Base-by-base conservation (phyloP, 2,113 vertebrate genomes). In the Festucalex cinctus region DNA sequence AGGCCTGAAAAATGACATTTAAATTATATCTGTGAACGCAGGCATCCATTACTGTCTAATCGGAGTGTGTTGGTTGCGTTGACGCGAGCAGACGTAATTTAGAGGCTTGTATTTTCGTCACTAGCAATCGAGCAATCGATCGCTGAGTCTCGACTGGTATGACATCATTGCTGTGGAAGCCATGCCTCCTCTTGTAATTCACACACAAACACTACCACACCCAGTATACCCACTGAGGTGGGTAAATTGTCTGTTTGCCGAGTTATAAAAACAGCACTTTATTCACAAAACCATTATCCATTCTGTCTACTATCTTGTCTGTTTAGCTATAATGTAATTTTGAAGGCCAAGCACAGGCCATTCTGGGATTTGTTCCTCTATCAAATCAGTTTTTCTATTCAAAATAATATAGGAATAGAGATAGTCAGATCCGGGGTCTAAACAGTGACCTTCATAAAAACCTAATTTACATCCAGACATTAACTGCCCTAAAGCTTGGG, bases 1-100 rank as follows among this genome's bases (percentile, higher is more conserved):
- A 60, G 16, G 35, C 71, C 35, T 35, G 20, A 43, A 67, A 68
- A 68, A 67, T 81, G 77, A 71, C 81, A 82, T 85, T 80, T 75
- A 60, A 22, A 65, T 65, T 61, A 63, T 36, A 73, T 73, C 36
- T 49, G 17, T 59, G n/a, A 62, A 26, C 69, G 63, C 60, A 28
- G 32, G 28, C 19, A 62, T 71, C 17, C 53, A 61, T 74, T 66
- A 44, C 74, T 59, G 22, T 71, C 65, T 49, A 32, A 16, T 12
- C 16, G 16, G 16, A 48, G 24, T 28, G 41, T 22, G 35, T 19
- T 36, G 28, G 14, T 19, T 37, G 3, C 17, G 26, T 28, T 56
- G 22, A n/a, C 37, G 62, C 49, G 1, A 13, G 32, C n/a, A 61
- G 36, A 22, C 3, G 6, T 26, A 0, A 58, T 71, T 36, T 46